Evolutionary conservation across 2,113 vertebrate genomes (phyloP).

Genomic region (Syngnathus floridae): DNA sequence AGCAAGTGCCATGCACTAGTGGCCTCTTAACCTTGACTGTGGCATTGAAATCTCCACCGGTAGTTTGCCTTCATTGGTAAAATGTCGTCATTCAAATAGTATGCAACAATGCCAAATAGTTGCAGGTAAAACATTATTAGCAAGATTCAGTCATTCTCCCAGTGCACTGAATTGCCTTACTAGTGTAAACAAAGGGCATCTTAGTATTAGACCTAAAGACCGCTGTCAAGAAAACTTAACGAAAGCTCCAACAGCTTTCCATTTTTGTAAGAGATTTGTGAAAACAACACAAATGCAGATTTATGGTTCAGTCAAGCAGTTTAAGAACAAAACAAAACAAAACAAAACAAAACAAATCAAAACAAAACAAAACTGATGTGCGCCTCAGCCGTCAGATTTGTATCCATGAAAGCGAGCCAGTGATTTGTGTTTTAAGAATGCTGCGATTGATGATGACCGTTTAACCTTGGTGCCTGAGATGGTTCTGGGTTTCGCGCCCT

Average conservation of each 20-base stretch:
- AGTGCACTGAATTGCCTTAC: background rate
- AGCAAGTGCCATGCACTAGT: background rate
- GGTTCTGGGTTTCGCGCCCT: slow-evolving; percentile 1
- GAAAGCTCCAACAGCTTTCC: background rate
- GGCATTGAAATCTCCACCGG: too few relatives aligned
- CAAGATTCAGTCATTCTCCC: background rate
- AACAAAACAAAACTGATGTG: background rate
- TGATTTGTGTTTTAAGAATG: slow-evolving; percentile 66
- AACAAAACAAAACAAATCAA: background rate
- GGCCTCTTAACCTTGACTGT: too few relatives aligned
- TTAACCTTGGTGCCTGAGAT: slow-evolving; percentile 41
- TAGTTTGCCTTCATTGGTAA: background rate
- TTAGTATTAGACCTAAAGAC: background rate
- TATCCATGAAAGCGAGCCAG: slow-evolving; percentile 26
- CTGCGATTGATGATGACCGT: slow-evolving; percentile 63
- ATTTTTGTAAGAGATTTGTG: background rate
- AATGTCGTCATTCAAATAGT: background rate
- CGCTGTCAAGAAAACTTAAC: background rate
- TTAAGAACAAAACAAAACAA: background rate
- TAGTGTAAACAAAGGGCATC: too few relatives aligned
- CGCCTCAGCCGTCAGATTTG: slow-evolving; percentile 9
- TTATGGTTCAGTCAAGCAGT: background rate
- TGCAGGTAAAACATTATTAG: background rate
- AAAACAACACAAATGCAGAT: background rate
- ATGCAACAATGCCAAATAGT: background rate